Base-by-base conservation (phyloP, 2,888 invertebrate genomes). In the Notocelia uddmanniana region DNA sequence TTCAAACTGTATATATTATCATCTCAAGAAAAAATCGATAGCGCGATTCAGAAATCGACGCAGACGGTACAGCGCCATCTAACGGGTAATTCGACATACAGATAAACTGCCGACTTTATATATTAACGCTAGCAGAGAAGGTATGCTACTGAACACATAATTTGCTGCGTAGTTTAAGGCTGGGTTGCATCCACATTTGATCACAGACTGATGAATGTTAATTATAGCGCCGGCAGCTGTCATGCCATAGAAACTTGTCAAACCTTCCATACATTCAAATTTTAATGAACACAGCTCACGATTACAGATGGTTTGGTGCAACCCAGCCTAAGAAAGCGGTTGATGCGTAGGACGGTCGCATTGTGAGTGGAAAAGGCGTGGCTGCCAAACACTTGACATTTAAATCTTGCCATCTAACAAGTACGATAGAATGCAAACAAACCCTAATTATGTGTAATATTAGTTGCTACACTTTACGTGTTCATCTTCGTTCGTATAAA, bases 301-400 rank as follows among this genome's bases (percentile, higher is more conserved):
- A n/a, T n/a, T n/a, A n/a, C n/a, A n/a, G n/a, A n/a, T n/a, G n/a
- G n/a, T n/a, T n/a, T n/a, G n/a, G n/a, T n/a, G n/a, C n/a, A n/a
- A n/a, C n/a, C n/a, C n/a, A n/a, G n/a, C 37, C 18, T 23, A 45
- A 26, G 66, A 48, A 37, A 34, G 69, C 37, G 69, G 63, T 55
- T 57, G 55, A 69, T 58, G 55, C 69, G 69, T 69, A 57, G 63
- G 63, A 57, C 41, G 23, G 10, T 50, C 13, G 50, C 23, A 55
- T 58, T 63, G 63, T 69, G 23, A 15, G 48, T 45, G 26, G 23
- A 21, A 55, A 18, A 48, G 69, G 69, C 69, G 69, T 63, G 63
- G 69, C 69, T 64, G 63, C 37, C 63, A 69, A 69, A 57, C 69
- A 50, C 55, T 64, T 69, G 69, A 50, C 69, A 69, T 69, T 69